These are phyloP conservation scores for Hirudo medicinalis DNA, from an alignment of 1,140 invertebrate species.

Conservation along the genomic window DNA sequence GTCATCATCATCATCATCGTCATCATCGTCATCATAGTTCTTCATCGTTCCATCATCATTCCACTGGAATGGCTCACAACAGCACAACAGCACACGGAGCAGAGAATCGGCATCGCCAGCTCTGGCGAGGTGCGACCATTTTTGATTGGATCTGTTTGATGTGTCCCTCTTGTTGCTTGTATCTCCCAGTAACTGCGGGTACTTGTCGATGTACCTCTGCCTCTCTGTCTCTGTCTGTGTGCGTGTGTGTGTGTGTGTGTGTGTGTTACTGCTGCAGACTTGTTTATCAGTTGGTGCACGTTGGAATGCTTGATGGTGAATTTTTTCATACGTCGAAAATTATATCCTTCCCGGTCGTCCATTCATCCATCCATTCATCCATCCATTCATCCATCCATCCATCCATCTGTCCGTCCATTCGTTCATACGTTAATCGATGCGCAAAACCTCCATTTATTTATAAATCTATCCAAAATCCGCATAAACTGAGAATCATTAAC, in stretches of 20 bases:
- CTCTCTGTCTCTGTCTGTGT: too few relatives aligned
- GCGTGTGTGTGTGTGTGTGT: too few relatives aligned
- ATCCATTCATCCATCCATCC: background rate
- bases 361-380: background rate
- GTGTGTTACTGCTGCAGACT: too few relatives aligned
- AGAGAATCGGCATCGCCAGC: too few relatives aligned
- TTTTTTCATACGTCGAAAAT: background rate
- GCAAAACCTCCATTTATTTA: too few relatives aligned
- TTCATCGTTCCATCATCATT: background rate
- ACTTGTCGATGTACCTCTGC: too few relatives aligned
- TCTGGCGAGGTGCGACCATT: too few relatives aligned
- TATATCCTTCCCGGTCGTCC: background rate
- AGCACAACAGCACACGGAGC: too few relatives aligned
- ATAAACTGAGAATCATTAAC: background rate
- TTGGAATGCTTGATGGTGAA: background rate
- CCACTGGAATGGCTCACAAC: too few relatives aligned
- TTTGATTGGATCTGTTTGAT: too few relatives aligned
- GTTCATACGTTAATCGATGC: background rate
- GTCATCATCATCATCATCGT: slow-evolving; percentile 42
- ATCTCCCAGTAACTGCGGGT: background rate
- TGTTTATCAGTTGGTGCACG: too few relatives aligned
- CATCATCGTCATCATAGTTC: slow-evolving; percentile 36
- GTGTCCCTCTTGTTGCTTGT: background rate
- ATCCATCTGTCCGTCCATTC: background rate
- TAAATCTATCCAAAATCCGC: slow-evolving; percentile 1